Base-by-base conservation (phyloP, 2,888 invertebrate genomes). In the Meloe dianella region DNA sequence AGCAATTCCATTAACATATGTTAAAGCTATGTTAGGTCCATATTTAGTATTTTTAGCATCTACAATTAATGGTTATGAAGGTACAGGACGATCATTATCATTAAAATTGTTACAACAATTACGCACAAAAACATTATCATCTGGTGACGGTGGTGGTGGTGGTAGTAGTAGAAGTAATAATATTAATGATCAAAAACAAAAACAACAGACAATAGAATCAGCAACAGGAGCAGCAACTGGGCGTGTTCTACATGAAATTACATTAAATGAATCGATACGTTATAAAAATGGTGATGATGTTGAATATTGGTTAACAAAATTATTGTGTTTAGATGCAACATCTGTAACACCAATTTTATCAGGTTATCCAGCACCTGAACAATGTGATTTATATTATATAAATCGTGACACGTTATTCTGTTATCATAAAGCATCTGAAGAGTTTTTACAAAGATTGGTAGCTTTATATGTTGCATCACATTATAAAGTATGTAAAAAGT, bases 1-100 rank as follows among this genome's bases (percentile, higher is more conserved):
- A 0, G 99, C 99, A 8, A 99, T 99, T 74, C 99, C 99, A 0
- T 85, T 99, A 66, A 93, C 95, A 0, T 89, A 94, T 76, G 97
- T 99, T 0, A 94, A 95, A 73, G 89, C 91, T 1, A 92, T 98
- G 83, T 86, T 95, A 65, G 94, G 93, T 0, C 96, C 97, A 0
- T 97, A 97, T 78, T 87, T 98, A 38, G 94, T 96, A 12, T 95
- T 99, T 80, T 89, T 99, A 80, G 92, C 99, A 0, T 99, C 98
- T 0, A 99, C 99, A 0, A 94, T 98, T 54, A 95, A 97, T 78
- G 99, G 99, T 0, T 98, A 98, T 82, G 98, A 98, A 85, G 98
- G 99, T 63, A 99, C 99, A 0, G 99, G 99, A 0, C 87, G 99
- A 10, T 97, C 98, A 0, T 86, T 99, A 24, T 97, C 97, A 0